Evolutionary conservation across 1,140 invertebrate genomes (phyloP).

Genomic region (Dendroctonus ponderosae): DNA sequence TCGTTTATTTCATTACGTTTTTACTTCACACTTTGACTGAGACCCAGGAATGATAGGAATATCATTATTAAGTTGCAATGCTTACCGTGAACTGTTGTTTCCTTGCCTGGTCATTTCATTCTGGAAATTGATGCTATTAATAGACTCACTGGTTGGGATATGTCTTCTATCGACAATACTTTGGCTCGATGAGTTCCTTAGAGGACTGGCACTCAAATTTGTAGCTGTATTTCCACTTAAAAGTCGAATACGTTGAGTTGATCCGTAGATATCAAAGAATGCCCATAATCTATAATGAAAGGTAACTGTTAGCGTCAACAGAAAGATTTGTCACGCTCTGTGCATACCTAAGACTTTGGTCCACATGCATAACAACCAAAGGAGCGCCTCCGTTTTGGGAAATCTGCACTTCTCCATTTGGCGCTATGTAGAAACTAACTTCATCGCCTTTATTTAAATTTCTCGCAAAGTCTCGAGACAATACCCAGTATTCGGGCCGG

Average conservation of each 20-base stretch:
- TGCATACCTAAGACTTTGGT: slow-evolving; percentile 69
- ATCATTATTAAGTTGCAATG: too few species aligned
- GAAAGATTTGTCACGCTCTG: not conserved
- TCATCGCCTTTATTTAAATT: slow-evolving; percentile 83
- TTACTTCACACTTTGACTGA: too few species aligned
- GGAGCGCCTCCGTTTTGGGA: slow-evolving; percentile 81
- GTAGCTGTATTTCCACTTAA: slow-evolving; percentile 55
- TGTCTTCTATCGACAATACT: slow-evolving; percentile 43
- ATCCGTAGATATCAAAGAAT: slow-evolving; percentile 95
- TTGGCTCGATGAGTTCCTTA: slow-evolving; percentile 46
- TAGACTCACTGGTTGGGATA: slow-evolving; percentile 53
- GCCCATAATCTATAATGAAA: slow-evolving; percentile 68
- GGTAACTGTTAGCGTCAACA: not conserved
- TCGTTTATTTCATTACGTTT: too few species aligned
- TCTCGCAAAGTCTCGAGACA: slow-evolving; percentile 87
- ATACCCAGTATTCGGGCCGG: slow-evolving; percentile 96
- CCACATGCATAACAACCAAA: slow-evolving; percentile 89
- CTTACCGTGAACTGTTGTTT: slow-evolving; percentile 45
- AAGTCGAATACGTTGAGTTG: slow-evolving; percentile 81
- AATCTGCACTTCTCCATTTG: slow-evolving; percentile 85
- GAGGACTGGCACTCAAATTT: slow-evolving; percentile 41
- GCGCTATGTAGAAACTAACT: slow-evolving; percentile 82
- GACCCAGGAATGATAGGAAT: too few species aligned
- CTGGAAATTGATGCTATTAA: slow-evolving; percentile 54
- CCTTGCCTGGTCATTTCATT: slow-evolving; percentile 42